Evolutionary conservation across 1,140 invertebrate species (phyloP).

Genomic region (Cotesia glomerata): DNA sequence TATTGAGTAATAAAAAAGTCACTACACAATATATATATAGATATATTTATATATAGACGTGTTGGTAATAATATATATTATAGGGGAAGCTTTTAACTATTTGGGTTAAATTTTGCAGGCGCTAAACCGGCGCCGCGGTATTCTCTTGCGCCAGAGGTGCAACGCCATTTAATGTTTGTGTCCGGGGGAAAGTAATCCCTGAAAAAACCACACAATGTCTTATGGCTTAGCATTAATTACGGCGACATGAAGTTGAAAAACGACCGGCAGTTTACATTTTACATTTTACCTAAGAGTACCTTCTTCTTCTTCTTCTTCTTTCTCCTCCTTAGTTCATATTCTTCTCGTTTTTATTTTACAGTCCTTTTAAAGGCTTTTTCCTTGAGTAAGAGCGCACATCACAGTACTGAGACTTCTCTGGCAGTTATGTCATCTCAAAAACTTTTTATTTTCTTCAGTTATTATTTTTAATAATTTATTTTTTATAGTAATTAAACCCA

Average conservation of each 20-base stretch:
- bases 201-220: slow-evolving; percentile 18
- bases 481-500: no score
- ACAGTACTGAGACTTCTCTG: background rate
- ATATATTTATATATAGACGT: no score
- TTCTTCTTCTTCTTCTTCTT: background rate
- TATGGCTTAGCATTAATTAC: slow-evolving; percentile 13
- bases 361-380: slow-evolving; percentile 20
- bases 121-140: background rate
- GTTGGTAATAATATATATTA: background rate
- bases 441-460: background rate
- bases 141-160: background rate
- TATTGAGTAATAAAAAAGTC: slow-evolving; percentile 14
- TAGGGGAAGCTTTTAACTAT: slow-evolving; percentile 5
- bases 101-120: slow-evolving; percentile 2
- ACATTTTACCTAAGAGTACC: slow-evolving; percentile 18
- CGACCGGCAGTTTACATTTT: slow-evolving; percentile 17
- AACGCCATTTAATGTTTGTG: slow-evolving; percentile 4
- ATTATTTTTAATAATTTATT: background rate
- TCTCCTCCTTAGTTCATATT: no score
- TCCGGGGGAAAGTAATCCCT: background rate
- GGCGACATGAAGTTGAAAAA: slow-evolving; percentile 21
- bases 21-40: background rate
- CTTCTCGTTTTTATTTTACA: background rate
- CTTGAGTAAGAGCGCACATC: background rate
- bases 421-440: background rate